phyloP scores from a whole-genome alignment of 2,888 invertebrate species.

The Eudasyphora cyanicolor region DNA sequence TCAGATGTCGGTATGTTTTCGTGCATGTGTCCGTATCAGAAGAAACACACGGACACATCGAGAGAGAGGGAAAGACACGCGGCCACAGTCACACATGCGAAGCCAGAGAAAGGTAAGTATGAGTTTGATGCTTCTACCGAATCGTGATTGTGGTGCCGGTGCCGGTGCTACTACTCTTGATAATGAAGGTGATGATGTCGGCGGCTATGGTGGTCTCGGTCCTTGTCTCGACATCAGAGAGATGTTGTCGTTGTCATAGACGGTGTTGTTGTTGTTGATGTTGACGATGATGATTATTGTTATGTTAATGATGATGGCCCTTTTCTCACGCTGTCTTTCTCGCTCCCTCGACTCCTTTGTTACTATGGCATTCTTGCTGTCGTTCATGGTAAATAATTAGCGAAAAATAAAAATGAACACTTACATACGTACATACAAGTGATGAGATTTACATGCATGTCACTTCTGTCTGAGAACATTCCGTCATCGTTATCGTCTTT shows the following conservation, averaged over 20 bases:
- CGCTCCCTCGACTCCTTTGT: background rate
- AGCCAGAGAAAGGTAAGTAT: background rate
- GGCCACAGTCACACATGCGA: background rate
- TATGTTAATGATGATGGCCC: background rate
- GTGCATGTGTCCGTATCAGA: background rate
- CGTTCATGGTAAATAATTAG: conserved; percentile 10
- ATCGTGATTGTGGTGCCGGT: background rate
- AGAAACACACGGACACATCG: too few species aligned
- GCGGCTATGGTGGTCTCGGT: too few species aligned
- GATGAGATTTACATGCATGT: background rate
- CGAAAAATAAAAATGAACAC: conserved; percentile 11
- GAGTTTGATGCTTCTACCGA: background rate
- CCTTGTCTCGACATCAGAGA: too few species aligned
- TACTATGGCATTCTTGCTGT: background rate
- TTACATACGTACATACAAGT: conserved; percentile 17
- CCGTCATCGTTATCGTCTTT: too few species aligned
- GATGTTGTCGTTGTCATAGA: background rate
- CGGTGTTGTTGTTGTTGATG: background rate
- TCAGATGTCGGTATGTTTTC: background rate
- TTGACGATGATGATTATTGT: conserved; percentile 1
- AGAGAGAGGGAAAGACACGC: too few species aligned
- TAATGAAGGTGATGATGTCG: background rate
- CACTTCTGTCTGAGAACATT: too few species aligned
- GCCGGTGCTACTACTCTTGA: background rate
- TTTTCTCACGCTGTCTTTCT: background rate